Base-by-base conservation (phyloP, 1,140 invertebrate species). In the Tyrophagus putrescentiae region DNA sequence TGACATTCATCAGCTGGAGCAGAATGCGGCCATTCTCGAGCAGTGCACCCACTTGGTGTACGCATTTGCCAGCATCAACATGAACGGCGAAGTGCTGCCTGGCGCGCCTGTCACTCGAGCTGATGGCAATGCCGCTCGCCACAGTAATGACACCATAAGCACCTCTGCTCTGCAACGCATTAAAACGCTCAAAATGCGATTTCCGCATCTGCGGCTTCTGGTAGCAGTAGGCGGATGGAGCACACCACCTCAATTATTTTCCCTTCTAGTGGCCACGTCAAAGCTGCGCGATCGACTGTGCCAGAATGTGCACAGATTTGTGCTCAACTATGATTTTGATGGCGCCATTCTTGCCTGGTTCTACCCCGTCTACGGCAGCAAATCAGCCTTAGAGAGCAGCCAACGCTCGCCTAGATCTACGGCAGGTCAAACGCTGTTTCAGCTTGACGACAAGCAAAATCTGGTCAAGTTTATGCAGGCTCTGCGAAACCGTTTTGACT, bases 301-400 rank as follows among this genome's bases (percentile, higher is more conserved):
- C 31, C 4, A 42, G 32, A 57, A 41, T 57, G 16, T 57, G 23
- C 31, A 34, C 25, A 41, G 44, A 23, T 57, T 57, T 57, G 56
- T 41, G 16, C 7, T 4, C 7, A 16, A 41, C 13, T n/a, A 57
- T 41, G 56, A 25, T 4, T 57, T 57, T 23, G 56, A 57, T 57
- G 56, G 56, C 16, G 56, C 36, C 13, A 41, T 57, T 41, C 39
- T 57, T 57, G 16, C 56, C 18, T 57, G 56, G 56, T 57, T 57
- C 25, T 41, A 57, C 31, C 56, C 56, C 16, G 32, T 34, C 11
- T 57, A 16, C 44, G n/a, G 33, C 2, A 39, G 56, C 18, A 57
- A 41, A 57, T 18, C 9, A 21, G 16, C 6, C 9, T 9, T 25
- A 23, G 28, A 54, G 18, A 9, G 45, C 32, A 16, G 11, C 11